Conservation (phyloP, 2,113 vertebrate species). For the Clarias batrachus region DNA sequence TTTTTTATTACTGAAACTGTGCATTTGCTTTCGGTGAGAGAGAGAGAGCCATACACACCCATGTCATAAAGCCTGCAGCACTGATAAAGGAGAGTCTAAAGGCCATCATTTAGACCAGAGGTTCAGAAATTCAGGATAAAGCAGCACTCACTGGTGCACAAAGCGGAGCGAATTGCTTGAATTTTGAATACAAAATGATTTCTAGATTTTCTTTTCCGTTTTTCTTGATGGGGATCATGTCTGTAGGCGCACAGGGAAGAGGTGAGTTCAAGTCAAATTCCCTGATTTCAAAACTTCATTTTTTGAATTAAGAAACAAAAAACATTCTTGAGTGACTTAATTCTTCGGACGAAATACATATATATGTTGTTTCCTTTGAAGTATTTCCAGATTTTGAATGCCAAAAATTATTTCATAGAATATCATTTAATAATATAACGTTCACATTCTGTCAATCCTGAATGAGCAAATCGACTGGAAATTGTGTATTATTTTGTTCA, state of each 20-base stretch:
- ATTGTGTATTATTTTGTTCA: background rate
- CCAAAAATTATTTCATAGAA: too few species aligned
- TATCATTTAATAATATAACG: too few species aligned
- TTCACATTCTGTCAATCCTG: background rate
- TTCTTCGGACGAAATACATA: background rate
- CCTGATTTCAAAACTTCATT: background rate
- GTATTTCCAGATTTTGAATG: background rate
- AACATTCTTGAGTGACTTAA: background rate
- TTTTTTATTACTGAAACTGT: constrained; percentile 56
- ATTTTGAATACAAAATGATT: constrained; percentile 33
- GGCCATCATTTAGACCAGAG: constrained; percentile 19
- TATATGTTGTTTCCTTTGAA: background rate
- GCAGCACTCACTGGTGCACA: background rate
- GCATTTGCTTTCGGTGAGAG: constrained; percentile 13
- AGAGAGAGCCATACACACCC: constrained; percentile 51
- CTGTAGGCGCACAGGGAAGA: background rate
- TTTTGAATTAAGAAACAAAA: background rate
- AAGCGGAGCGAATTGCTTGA: background rate
- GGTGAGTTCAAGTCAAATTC: constrained; percentile 3
- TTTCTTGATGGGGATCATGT: constrained; percentile 21
- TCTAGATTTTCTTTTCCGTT: constrained; percentile 26
- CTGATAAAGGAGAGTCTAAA: constrained; percentile 59
- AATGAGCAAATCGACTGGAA: background rate
- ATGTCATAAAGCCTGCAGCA: constrained; percentile 50
- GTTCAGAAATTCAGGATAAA: background rate